Evolutionary conservation across 2,888 invertebrate genomes (phyloP).

Genomic region (Lasius fuliginosus): DNA sequence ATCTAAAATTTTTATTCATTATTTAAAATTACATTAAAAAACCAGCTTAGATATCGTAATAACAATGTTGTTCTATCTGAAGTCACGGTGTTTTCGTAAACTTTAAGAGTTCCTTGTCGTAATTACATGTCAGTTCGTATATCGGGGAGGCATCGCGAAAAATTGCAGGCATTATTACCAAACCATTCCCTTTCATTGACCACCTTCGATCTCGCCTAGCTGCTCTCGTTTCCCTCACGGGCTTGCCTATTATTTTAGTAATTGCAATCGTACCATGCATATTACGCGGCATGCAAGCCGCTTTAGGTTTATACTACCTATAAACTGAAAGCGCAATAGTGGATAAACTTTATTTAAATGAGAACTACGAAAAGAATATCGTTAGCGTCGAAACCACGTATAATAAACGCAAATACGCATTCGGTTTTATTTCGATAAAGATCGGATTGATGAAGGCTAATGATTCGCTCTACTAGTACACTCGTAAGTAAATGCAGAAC

Average conservation of each 20-base stretch:
- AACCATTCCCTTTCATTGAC: constrained; percentile 41
- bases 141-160: constrained; percentile 22
- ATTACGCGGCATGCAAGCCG: constrained; percentile 1
- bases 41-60: not conserved
- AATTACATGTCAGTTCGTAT: constrained; percentile 39
- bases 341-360: constrained; percentile 8
- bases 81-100: constrained; percentile 26
- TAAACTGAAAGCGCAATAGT: not conserved
- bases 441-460: constrained; percentile 23
- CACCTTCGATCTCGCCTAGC: constrained; percentile 12
- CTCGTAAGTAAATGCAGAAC: constrained; percentile 7
- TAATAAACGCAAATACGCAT: constrained; percentile 11
- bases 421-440: not conserved
- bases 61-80: constrained; percentile 18
- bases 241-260: constrained; percentile 45
- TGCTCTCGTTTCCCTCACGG: constrained; percentile 16
- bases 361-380: not conserved
- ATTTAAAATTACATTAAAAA: constrained; percentile 19
- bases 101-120: constrained; percentile 42
- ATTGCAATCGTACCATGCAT: constrained; percentile 36
- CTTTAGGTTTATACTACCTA: not conserved
- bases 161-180: constrained; percentile 50
- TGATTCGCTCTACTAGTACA: not conserved
- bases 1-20: not conserved
- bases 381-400: not conserved